Conservation (phyloP, 2,888 invertebrate genomes). For the Troglohyphantes excavatus region DNA sequence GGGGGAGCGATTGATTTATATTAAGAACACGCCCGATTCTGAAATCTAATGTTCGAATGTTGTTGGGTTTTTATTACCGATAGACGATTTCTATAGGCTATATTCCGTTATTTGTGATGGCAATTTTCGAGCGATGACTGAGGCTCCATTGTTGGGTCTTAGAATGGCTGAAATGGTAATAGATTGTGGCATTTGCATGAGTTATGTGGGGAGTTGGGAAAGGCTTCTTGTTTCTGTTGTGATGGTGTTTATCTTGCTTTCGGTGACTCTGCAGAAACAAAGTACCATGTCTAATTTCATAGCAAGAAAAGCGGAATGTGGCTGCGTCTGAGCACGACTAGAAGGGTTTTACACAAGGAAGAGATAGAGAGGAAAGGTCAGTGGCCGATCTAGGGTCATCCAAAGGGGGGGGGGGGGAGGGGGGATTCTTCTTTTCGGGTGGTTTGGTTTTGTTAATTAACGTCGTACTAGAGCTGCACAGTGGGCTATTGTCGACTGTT, state of each 20-base stretch:
- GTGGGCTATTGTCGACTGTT: too few relatives aligned
- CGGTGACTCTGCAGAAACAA: too few relatives aligned
- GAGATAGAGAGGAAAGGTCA: too few relatives aligned
- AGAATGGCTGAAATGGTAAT: neutral
- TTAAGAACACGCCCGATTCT: neutral
- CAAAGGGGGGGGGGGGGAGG: too few relatives aligned
- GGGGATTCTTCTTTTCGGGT: too few relatives aligned
- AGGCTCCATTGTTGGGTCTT: neutral
- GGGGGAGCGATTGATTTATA: neutral
- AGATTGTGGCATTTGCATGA: neutral
- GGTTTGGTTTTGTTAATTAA: too few relatives aligned
- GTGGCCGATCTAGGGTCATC: too few relatives aligned
- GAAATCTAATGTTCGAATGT: constrained; percentile 3
- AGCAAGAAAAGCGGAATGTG: too few relatives aligned
- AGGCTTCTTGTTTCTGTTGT: neutral
- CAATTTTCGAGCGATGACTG: neutral
- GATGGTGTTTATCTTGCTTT: too few relatives aligned
- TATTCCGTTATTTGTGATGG: constrained; percentile 4
- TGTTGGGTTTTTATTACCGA: neutral
- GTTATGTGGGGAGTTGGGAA: neutral
- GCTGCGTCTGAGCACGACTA: neutral
- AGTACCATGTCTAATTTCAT: too few relatives aligned
- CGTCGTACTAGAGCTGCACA: too few relatives aligned
- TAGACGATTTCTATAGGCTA: neutral
- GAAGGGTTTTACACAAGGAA: too few relatives aligned